Conservation (phyloP, 2,888 invertebrate genomes). For the Cataglyphis albicans region DNA sequence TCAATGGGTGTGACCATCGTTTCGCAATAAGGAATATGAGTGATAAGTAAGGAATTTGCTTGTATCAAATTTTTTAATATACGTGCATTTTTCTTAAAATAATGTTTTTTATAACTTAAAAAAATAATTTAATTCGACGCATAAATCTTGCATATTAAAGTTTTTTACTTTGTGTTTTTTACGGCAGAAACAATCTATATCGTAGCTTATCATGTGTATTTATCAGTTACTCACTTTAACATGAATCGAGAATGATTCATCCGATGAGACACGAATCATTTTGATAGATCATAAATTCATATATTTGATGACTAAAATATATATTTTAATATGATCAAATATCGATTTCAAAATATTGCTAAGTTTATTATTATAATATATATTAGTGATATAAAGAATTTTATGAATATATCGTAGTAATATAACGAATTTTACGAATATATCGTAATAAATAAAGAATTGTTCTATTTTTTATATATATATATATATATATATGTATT, state of each 20-base stretch:
- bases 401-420: background rate
- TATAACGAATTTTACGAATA: background rate
- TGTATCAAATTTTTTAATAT: background rate
- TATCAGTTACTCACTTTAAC: slow-evolving; percentile 81
- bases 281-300: slow-evolving; percentile 16
- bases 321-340: background rate
- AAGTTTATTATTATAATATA: background rate
- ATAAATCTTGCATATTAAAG: background rate
- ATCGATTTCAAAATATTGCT: background rate
- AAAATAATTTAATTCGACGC: background rate
- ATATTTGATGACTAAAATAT: background rate
- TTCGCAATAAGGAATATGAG: slow-evolving; percentile 20
- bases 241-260: slow-evolving; percentile 74
- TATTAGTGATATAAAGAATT: background rate
- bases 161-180: background rate
- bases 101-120: background rate
- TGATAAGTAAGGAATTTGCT: background rate
- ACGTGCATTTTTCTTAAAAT: background rate
- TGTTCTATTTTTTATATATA: background rate
- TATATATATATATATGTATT: no score
- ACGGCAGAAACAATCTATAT: slow-evolving; percentile 64
- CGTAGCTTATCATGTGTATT: slow-evolving; percentile 77
- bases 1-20: slow-evolving; percentile 82
- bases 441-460: background rate
- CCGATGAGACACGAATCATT: slow-evolving; percentile 43